Conservation (phyloP, 2,797 vertebrate species). For the Micromesistius poutassou region DNA sequence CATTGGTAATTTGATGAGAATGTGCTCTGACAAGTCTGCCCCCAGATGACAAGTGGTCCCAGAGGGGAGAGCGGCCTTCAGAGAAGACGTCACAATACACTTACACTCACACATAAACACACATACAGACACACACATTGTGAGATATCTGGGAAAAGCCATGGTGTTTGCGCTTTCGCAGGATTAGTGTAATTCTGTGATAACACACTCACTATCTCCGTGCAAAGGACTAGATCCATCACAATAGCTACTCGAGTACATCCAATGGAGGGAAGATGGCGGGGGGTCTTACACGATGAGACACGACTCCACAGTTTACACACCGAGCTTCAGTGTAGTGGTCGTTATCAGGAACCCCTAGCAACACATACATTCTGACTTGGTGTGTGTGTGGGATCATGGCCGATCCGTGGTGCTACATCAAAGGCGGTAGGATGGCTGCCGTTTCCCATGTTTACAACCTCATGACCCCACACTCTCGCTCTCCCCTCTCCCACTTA, state of each 20-base stretch:
- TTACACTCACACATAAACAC: neutral
- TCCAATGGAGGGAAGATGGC: neutral
- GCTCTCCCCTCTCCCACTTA: neutral
- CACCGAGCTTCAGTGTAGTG: neutral
- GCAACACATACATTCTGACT: neutral
- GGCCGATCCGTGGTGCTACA: neutral
- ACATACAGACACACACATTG: neutral
- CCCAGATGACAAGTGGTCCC: conserved; percentile 42
- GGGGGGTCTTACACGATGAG: neutral
- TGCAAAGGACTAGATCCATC: neutral
- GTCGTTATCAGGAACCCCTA: neutral
- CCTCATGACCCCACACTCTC: neutral
- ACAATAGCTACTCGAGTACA: neutral
- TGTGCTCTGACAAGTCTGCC: conserved; percentile 70
- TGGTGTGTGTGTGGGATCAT: neutral
- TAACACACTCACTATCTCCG: neutral
- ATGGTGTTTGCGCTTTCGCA: neutral
- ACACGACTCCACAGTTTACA: neutral
- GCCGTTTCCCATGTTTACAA: neutral
- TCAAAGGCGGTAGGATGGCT: neutral
- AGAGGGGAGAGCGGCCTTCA: neutral
- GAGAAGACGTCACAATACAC: conserved; percentile 3
- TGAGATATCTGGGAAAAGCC: neutral
- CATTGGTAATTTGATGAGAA: conserved; percentile 64
- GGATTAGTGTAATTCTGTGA: conserved; percentile 5